phyloP scores from a whole-genome alignment of 2,888 invertebrate genomes.

The Tenthredo scrophulariae region DNA sequence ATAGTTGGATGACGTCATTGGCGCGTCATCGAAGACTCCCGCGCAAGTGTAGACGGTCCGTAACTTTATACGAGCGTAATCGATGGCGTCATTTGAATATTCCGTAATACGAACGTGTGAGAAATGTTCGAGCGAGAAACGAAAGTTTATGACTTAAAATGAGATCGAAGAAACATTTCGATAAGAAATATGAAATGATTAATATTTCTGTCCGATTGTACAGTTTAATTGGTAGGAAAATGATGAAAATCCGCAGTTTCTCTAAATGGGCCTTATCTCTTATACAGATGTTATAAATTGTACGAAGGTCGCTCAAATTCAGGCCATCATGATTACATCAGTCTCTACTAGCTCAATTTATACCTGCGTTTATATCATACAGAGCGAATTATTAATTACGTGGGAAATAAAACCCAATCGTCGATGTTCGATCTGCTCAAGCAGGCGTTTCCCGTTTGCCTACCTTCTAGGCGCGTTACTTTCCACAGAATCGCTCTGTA shows the following conservation, averaged over 20 bases:
- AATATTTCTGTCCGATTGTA: not conserved
- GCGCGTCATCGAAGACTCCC: constrained; percentile 38
- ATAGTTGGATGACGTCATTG: constrained; percentile 34
- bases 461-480: too few relatives aligned
- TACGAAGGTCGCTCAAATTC: not conserved
- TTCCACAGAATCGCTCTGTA: too few relatives aligned
- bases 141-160: not conserved
- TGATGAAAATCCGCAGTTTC: not conserved
- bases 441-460: too few relatives aligned
- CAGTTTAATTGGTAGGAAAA: not conserved
- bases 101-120: not conserved
- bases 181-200: not conserved
- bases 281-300: not conserved
- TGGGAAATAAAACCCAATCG: too few relatives aligned
- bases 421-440: too few relatives aligned
- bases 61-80: constrained; percentile 33
- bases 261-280: not conserved
- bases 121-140: not conserved
- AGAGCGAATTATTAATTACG: too few relatives aligned
- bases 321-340: not conserved
- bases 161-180: not conserved
- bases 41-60: constrained; percentile 31
- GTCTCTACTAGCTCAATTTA: not conserved
- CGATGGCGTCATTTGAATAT: constrained; percentile 37
- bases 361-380: too few relatives aligned